Conservation (phyloP, 2,113 vertebrate species). For the Cichladusa arquata region DNA sequence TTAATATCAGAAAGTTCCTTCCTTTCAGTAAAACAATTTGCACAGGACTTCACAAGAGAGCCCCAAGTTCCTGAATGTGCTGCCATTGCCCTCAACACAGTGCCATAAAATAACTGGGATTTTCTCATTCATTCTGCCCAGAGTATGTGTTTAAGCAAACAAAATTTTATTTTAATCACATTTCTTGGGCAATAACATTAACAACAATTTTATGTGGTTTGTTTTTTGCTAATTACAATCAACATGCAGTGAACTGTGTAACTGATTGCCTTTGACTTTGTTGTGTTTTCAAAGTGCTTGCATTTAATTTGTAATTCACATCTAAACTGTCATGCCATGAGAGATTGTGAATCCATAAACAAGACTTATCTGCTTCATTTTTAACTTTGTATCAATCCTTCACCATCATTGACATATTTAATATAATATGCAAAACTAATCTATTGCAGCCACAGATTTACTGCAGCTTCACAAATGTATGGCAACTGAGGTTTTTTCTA, state of each 20-base stretch:
- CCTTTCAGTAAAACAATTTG: slow-evolving; percentile 57
- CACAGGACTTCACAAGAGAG: slow-evolving; percentile 66
- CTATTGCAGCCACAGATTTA: not conserved
- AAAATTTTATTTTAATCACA: slow-evolving; percentile 7
- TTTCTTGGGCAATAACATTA: not conserved
- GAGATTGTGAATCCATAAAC: not conserved
- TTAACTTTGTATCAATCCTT: not conserved
- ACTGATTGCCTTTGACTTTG: not conserved
- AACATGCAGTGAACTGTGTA: not conserved
- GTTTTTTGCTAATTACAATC: not conserved
- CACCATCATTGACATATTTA: not conserved
- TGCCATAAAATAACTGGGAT: slow-evolving; percentile 83
- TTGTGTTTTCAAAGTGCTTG: not conserved
- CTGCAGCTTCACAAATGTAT: not conserved
- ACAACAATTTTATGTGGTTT: not conserved
- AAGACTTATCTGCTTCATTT: not conserved
- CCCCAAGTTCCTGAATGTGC: slow-evolving; percentile 75
- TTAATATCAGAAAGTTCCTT: slow-evolving; percentile 51
- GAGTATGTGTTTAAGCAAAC: slow-evolving; percentile 60
- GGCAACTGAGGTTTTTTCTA: slow-evolving; percentile 2
- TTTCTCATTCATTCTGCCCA: slow-evolving; percentile 84
- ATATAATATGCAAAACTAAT: not conserved
- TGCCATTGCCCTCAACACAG: slow-evolving; percentile 72
- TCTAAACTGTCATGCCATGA: not conserved
- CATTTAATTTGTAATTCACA: not conserved